Conservation (phyloP, 2,888 invertebrate species). For the Heteropelma amictum region DNA sequence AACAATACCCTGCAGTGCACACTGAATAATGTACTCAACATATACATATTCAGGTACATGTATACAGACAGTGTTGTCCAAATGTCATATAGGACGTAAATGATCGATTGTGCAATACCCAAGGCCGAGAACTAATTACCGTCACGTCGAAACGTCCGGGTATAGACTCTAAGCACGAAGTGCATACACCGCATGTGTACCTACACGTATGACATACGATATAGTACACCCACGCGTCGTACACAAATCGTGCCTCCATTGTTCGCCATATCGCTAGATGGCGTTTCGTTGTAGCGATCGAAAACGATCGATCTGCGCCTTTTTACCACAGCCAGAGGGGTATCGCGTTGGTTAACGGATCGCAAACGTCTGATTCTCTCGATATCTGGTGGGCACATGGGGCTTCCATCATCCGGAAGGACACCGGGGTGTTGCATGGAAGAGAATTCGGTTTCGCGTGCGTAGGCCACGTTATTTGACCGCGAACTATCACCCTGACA, state of each 20-base stretch:
- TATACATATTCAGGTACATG: background rate
- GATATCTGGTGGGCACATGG: conserved; percentile 24
- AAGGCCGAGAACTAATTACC: conserved; percentile 60
- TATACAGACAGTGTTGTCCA: conserved; percentile 14
- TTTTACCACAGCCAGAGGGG: too few species aligned
- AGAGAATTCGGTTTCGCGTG: conserved; percentile 25
- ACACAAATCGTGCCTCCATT: conserved; percentile 11
- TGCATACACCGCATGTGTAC: conserved; percentile 10
- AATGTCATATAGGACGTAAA: conserved; percentile 51
- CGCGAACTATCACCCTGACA: conserved; percentile 44
- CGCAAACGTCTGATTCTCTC: conserved; percentile 22
- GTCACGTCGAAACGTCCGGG: conserved; percentile 52
- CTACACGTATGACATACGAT: too few species aligned
- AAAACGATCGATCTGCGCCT: conserved; percentile 37
- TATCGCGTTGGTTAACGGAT: conserved; percentile 32
- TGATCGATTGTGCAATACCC: conserved; percentile 57
- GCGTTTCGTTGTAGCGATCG: conserved; percentile 19
- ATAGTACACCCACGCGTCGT: too few species aligned
- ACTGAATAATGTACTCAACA: background rate
- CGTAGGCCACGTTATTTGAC: conserved; percentile 56
- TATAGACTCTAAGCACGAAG: conserved; percentile 33
- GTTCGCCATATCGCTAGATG: conserved; percentile 2
- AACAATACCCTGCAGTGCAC: conserved; percentile 30
- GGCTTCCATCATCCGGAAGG: conserved; percentile 31
- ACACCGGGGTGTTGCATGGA: conserved; percentile 23